Base-by-base conservation (phyloP, 2,888 invertebrate genomes). In the Dynastes grantii region DNA sequence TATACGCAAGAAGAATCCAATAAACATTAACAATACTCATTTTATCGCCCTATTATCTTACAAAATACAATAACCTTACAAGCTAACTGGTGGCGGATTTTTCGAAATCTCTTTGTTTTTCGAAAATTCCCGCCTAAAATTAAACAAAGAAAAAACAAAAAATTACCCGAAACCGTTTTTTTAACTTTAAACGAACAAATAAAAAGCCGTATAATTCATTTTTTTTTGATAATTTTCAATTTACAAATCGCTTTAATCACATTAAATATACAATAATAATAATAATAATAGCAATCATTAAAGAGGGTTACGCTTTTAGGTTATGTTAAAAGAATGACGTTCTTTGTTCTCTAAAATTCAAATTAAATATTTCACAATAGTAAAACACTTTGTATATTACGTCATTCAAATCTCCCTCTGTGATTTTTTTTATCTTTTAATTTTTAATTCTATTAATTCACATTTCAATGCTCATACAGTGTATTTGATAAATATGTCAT, bases 221-320 rank as follows among this genome's bases (percentile, higher is more conserved):
- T 77, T 77, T 77, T 67, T 45, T 16, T 67, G 65, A 55, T 67
- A 67, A 45, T 67, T 67, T 67, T 67, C 22, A 55, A 55, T 55
- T 16, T 55, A 55, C 65, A 40, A 67, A 65, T 45, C 22, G 22
- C 37, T 55, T 55, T 22, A 55, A 67, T 67, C 65, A 67, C 65
- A 67, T 67, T 67, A 45, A 45, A 67, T 67, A 67, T 40, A 67
- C 40, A 67, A 63, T 63, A 61, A 61, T 61, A 82, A 82, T 83
- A 82, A 87, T 55, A 65, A 79, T 76, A 64, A 80, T 71, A 79
- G 79, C 37, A 80, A 83, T 80, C 84, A 84, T 85, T 85, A 84
- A 83, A 85, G 85, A 86, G 86, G 85, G 83, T 82, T 80, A 22
- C 80, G 16, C 37, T 45, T 67, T 45, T 63, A 32, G 22, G 32